Percentiles rank a stretch among this genome's conserved stretches.
Evolutionary conservation across 2,888 invertebrate species (phyloP).

Genomic region (Griposia aprilina): DNA sequence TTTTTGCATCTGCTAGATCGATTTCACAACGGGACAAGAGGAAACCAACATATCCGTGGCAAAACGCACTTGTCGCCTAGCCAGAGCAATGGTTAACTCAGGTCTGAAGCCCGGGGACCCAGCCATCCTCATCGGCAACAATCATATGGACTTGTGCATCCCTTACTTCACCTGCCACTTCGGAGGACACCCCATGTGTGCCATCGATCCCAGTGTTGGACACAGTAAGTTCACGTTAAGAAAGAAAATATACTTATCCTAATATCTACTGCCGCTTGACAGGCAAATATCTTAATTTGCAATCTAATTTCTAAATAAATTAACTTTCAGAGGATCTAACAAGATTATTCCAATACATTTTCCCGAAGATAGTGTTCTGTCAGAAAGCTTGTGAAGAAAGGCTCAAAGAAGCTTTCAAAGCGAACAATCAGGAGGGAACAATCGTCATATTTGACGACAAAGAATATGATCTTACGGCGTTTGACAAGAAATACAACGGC

Average conservation of each 20-base stretch:
- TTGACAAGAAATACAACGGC: constrained; percentile 71
- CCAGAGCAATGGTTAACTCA: constrained; percentile 72
- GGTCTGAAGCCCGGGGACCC: constrained; percentile 74
- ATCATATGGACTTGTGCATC: constrained; percentile 75
- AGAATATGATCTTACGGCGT: constrained; percentile 68
- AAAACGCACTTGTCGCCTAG: constrained; percentile 69
- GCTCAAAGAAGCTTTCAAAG: constrained; percentile 65
- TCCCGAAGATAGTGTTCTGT: constrained; percentile 76
- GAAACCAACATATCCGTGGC: constrained; percentile 77
- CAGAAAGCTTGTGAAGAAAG: constrained; percentile 69
- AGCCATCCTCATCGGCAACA: constrained; percentile 73
- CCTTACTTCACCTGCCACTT: constrained; percentile 76
- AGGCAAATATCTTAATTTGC: not conserved
- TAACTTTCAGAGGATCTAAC: constrained; percentile 66
- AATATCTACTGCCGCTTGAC: too few species aligned
- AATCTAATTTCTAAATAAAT: not conserved
- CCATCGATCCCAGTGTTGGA: constrained; percentile 69
- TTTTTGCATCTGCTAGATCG: constrained; percentile 65
- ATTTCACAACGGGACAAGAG: constrained; percentile 68
- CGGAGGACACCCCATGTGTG: constrained; percentile 73
- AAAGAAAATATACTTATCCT: not conserved
- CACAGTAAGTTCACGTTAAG: constrained; percentile 60
- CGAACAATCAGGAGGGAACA: constrained; percentile 57
- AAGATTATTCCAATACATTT: constrained; percentile 62
- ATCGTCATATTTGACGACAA: constrained; percentile 74